Evolutionary conservation across 2,797 vertebrate species (phyloP), one percentile per base, ranked within the genome.

Genomic region (Adrianichthys oophorus): DNA sequence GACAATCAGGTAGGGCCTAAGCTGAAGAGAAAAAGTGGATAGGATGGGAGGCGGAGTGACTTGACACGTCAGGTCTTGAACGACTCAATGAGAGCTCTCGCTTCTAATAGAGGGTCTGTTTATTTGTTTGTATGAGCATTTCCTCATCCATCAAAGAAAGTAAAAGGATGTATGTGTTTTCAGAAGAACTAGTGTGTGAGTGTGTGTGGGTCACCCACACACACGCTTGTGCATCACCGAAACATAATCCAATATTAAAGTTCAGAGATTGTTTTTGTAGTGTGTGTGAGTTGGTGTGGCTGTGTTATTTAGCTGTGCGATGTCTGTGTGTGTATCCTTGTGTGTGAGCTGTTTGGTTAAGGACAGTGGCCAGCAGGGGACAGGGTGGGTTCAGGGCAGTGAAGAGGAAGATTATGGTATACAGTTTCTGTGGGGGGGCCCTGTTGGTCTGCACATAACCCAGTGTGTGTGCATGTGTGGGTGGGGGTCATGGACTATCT

Each of bases 1-100:
- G 94, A 98, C 94, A 97, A 98, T 97, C 96, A 98, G 97, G 97
- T 99, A 91, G 86, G 86, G 87, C 70, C 73, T 59, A 68, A 82
- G 79, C 62, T 19, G 73, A 76, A 82, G 74, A 80, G 64, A 83
- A 72, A 72, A 74, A 76, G 74, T 78, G 76, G 69, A 72, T 41
- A 70, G 71, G 68, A 68, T 65, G 68, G 72, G 47, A 60, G 88
- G 80, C 41, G 68, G 86, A 81, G 84, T 63, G 15, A 56, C 45
- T 21, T n/a, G 73, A 70, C 65, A 71, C 65, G 64, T 85, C 84
- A 83, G 67, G 74, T 74, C 72, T 74, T 70, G 52, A 62, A 78
- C 43, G 70, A 73, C 65, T 73, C 68, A 52, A 78, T 52, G 45
- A 51, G 66, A 79, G 76, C 77, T 84, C 74, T 60, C 81, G 61